These are phyloP conservation scores for Calliscelio sp. DNA, from an alignment of 2,888 invertebrate species.

Conservation along the genomic window DNA sequence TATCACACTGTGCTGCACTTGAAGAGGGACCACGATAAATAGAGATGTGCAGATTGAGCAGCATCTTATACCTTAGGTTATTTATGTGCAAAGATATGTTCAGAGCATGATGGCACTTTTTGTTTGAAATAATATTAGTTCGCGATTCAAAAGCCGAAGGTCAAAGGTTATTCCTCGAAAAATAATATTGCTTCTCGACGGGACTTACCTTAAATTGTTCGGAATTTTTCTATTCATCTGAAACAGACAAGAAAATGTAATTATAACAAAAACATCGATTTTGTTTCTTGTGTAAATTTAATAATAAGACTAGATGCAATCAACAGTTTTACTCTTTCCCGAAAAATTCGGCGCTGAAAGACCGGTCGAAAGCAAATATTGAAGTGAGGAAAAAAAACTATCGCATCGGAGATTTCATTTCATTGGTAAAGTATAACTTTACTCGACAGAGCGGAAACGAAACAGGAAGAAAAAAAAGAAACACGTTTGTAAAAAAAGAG, in stretches of 20 bases:
- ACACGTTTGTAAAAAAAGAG: conserved; percentile 50
- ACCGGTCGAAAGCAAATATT: conserved; percentile 1
- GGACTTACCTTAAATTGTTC: background rate
- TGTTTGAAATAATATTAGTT: conserved; percentile 46
- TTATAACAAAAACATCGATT: background rate
- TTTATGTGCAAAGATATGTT: conserved; percentile 60
- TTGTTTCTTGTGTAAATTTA: no score
- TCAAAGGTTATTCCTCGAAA: background rate
- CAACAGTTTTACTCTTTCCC: conserved; percentile 26
- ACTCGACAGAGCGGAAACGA: conserved; percentile 52
- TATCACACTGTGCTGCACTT: conserved; percentile 62
- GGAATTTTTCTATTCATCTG: background rate
- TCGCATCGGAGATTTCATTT: conserved; percentile 60
- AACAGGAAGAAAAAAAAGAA: conserved; percentile 54
- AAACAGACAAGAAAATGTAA: background rate
- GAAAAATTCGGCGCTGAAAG: conserved; percentile 52
- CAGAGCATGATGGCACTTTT: conserved; percentile 46
- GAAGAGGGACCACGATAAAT: conserved; percentile 67
- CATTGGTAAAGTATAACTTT: conserved; percentile 59
- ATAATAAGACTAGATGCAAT: conserved; percentile 9
- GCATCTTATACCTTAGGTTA: conserved; percentile 60
- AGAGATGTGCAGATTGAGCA: conserved; percentile 65
- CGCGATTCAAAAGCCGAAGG: background rate
- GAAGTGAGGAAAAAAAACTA: conserved; percentile 22
- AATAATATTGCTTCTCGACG: background rate